phyloP scores from a whole-genome alignment of 64 coral and sea anemone species.

The Actinia equina region DNA sequence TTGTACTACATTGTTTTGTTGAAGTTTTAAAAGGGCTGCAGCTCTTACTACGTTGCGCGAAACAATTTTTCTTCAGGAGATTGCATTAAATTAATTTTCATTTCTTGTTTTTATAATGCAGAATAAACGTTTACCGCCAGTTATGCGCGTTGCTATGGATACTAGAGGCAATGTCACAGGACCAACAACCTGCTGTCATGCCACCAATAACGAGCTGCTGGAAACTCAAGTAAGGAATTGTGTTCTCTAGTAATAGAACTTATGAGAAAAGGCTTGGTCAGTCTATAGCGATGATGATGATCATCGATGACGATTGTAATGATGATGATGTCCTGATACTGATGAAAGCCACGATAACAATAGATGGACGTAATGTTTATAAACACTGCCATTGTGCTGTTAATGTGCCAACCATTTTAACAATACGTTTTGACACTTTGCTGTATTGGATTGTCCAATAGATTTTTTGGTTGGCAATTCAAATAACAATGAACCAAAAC shows the following conservation, averaged over 20 bases:
- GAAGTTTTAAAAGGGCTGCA: too few species aligned
- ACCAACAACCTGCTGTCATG: slow-evolving; percentile 78
- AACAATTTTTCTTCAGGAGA: too few species aligned
- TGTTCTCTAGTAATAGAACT: background rate
- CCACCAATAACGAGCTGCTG: slow-evolving; percentile 88
- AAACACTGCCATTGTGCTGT: too few species aligned
- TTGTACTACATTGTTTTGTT: too few species aligned
- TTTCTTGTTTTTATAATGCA: background rate
- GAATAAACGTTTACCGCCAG: slow-evolving; percentile 84
- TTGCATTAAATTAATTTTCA: too few species aligned
- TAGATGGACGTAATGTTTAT: too few species aligned
- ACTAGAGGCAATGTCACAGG: slow-evolving; percentile 94
- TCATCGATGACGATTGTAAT: background rate
- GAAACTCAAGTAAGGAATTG: slow-evolving; percentile 81
- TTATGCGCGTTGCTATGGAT: slow-evolving; percentile 92
- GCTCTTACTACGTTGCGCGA: too few species aligned
- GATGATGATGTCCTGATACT: background rate
- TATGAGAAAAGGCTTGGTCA: background rate
- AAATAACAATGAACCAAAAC: background rate
- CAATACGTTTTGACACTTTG: background rate
- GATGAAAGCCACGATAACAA: too few species aligned
- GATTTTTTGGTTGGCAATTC: background rate
- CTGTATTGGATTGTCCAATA: too few species aligned
- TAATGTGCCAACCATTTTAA: too few species aligned
- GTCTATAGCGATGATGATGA: background rate